Conservation (phyloP, 2,113 vertebrate species). For the Thinocorus orbignyianus region DNA sequence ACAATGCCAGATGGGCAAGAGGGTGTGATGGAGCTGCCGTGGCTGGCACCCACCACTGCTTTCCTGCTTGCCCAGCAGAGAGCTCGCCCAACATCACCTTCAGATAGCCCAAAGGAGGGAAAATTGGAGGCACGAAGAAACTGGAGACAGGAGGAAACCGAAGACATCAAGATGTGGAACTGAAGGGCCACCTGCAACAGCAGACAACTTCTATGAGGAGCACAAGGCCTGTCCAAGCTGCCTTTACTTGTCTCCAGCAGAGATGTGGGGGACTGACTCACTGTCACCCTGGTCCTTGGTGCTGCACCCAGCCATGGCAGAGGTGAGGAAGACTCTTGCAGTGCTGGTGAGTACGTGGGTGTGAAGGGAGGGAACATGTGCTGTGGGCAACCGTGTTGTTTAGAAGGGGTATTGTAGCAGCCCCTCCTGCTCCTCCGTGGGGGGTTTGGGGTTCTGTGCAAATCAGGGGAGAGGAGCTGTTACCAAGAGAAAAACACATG, state of each 20-base stretch:
- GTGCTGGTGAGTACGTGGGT: background rate
- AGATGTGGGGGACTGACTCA: rapidly evolving
- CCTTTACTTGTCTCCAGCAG: background rate
- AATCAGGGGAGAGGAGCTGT: background rate
- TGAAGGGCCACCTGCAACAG: background rate
- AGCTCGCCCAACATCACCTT: background rate
- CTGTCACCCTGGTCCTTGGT: background rate
- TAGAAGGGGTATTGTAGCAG: background rate
- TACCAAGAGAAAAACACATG: background rate
- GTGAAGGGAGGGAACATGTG: rapidly evolving
- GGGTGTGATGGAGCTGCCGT: rapidly evolving
- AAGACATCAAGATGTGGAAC: background rate
- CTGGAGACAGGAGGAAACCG: rapidly evolving
- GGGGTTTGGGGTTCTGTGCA: background rate
- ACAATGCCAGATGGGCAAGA: rapidly evolving
- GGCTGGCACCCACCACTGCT: background rate
- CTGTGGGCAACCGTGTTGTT: rapidly evolving
- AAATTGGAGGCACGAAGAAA: rapidly evolving
- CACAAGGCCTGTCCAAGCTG: background rate
- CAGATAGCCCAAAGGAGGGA: background rate
- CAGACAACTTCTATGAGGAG: background rate
- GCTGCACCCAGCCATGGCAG: background rate
- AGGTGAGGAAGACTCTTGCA: rapidly evolving
- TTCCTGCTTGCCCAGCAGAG: background rate
- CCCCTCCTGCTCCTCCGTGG: rapidly evolving